Evolutionary conservation across 1,140 invertebrate genomes (phyloP).

Genomic region (Macrostomum lignano): DNA sequence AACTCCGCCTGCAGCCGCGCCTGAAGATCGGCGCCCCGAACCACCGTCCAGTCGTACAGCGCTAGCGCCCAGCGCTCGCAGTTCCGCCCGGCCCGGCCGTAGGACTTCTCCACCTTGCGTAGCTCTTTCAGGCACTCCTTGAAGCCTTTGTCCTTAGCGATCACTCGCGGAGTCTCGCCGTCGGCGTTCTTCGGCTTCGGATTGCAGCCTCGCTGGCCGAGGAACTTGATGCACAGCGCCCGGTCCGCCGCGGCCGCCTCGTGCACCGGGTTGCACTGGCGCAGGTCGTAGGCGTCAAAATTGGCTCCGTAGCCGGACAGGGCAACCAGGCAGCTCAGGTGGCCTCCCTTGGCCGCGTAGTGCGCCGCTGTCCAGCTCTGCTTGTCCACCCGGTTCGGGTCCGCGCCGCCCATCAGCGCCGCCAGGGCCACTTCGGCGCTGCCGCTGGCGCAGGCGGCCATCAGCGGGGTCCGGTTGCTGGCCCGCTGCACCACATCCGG

Average conservation of each 20-base stretch:
- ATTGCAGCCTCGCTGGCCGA: constrained; percentile 26
- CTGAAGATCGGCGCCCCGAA: constrained; percentile 13
- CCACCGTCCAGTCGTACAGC: constrained; percentile 23
- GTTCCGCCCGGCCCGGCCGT: constrained; percentile 20
- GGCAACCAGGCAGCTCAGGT: constrained; percentile 11
- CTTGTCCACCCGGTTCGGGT: constrained; percentile 17
- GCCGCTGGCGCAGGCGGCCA: constrained; percentile 21
- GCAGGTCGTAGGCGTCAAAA: constrained; percentile 13
- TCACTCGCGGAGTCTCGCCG: constrained; percentile 15
- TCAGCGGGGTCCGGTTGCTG: constrained; percentile 15
- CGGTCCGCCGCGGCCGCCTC: constrained; percentile 15
- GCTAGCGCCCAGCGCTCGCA: constrained; percentile 22
- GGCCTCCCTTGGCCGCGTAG: constrained; percentile 20
- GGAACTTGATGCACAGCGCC: constrained; percentile 20
- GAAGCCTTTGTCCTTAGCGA: constrained; percentile 23
- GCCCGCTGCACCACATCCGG: constrained; percentile 14
- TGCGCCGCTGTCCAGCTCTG: constrained; percentile 18
- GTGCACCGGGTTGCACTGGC: constrained; percentile 14
- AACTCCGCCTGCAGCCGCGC: constrained; percentile 13
- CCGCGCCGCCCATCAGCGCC: constrained; percentile 16
- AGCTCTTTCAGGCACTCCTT: constrained; percentile 25
- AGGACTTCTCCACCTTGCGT: constrained; percentile 23
- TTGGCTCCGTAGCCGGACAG: constrained; percentile 23
- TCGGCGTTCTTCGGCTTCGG: constrained; percentile 26
- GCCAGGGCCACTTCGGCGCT: constrained; percentile 16